Evolutionary conservation across 2,113 vertebrate species (phyloP).

Genomic region (Triplophysa tibetana): DNA sequence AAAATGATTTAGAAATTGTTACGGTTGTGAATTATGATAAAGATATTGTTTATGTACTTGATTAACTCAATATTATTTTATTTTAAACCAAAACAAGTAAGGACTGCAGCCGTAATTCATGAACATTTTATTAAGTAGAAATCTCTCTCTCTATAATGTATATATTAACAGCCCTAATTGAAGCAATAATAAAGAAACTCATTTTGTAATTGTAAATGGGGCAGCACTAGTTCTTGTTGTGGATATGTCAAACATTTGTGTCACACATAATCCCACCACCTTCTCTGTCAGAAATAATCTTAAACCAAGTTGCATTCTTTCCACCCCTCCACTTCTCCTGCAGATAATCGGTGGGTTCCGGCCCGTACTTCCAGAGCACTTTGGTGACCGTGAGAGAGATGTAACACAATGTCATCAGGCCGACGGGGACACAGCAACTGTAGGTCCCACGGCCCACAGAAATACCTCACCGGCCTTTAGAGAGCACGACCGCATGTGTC

Average conservation of each 20-base stretch:
- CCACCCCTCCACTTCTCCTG: background rate
- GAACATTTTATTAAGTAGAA: too few relatives aligned
- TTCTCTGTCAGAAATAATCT: slow-evolving; percentile 13
- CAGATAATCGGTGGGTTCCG: slow-evolving; percentile 40
- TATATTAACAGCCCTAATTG: background rate
- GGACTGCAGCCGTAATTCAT: too few relatives aligned
- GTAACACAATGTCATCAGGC: slow-evolving; percentile 46
- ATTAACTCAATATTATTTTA: too few relatives aligned
- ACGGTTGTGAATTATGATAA: too few relatives aligned
- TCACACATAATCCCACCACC: slow-evolving; percentile 1
- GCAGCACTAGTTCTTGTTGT: background rate
- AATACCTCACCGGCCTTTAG: slow-evolving; percentile 42
- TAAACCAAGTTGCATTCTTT: background rate
- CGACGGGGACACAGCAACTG: slow-evolving; percentile 55
- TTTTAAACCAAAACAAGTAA: too few relatives aligned
- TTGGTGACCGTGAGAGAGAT: slow-evolving; percentile 31
- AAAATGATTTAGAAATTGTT: too few relatives aligned
- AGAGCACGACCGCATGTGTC: slow-evolving; percentile 45
- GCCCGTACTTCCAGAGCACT: slow-evolving; percentile 46
- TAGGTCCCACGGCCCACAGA: slow-evolving; percentile 48
- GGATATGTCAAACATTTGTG: slow-evolving; percentile 10
- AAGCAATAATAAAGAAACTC: background rate
- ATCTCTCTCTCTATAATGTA: too few relatives aligned
- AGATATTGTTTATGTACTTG: too few relatives aligned
- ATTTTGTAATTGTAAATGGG: slow-evolving; percentile 20